Percentiles rank a stretch among this genome's conserved stretches.
Conservation (phyloP, 2,113 vertebrate genomes). For the Nibea coibor region DNA sequence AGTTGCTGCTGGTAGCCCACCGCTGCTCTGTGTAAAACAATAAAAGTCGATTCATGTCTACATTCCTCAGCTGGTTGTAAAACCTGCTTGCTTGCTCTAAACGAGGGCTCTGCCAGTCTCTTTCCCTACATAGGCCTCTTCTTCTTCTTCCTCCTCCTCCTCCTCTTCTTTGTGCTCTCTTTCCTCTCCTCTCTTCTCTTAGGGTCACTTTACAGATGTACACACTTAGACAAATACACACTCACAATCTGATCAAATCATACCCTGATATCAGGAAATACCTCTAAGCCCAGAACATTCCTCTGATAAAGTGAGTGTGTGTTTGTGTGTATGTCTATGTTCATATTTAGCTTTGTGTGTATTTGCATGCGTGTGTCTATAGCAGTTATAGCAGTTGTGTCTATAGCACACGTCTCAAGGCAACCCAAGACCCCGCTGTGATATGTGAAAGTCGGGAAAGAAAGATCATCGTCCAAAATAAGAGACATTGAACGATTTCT, state of each 20-base stretch:
- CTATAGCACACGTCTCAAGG: neutral
- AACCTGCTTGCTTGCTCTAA: slow-evolving; percentile 54
- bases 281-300: slow-evolving; percentile 66
- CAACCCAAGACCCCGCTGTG: slow-evolving; percentile 5
- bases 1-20: slow-evolving; percentile 60
- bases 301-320: slow-evolving; percentile 49
- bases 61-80: slow-evolving; percentile 76
- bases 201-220: slow-evolving; percentile 2
- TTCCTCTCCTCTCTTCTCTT: neutral
- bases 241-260: slow-evolving; percentile 51
- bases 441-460: slow-evolving; percentile 29
- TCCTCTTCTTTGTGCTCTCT: neutral
- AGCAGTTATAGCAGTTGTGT: too few relatives aligned
- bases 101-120: slow-evolving; percentile 52
- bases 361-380: neutral
- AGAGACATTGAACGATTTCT: slow-evolving; percentile 64
- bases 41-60: slow-evolving; percentile 71
- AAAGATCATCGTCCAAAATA: slow-evolving; percentile 40
- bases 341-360: neutral
- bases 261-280: slow-evolving; percentile 76
- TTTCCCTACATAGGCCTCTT: slow-evolving; percentile 61
- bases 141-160: slow-evolving; percentile 1
- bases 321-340: neutral
- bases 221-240: neutral
- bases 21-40: slow-evolving; percentile 66